Conservation (phyloP, 2,888 invertebrate species). For the Bembecia ichneumoniformis region DNA sequence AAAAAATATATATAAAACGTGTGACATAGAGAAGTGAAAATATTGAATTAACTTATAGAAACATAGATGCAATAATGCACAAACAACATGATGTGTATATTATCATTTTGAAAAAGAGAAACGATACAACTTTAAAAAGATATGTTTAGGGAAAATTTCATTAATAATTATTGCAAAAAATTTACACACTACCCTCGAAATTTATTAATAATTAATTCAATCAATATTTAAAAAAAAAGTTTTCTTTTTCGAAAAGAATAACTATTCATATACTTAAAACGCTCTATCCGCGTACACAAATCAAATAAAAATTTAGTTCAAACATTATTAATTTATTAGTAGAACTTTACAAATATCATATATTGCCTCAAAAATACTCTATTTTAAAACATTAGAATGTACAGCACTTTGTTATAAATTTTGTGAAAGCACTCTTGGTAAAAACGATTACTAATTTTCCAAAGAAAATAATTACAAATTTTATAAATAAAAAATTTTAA, state of each 20-base stretch:
- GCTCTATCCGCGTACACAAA: slow-evolving; percentile 20
- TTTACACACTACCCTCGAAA: no score
- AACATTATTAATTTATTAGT: slow-evolving; percentile 34
- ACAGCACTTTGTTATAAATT: slow-evolving; percentile 38
- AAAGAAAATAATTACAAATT: slow-evolving; percentile 31
- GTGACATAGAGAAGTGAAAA: background rate
- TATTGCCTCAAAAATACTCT: slow-evolving; percentile 26
- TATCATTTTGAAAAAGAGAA: no score
- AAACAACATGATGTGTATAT: no score
- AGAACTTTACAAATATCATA: slow-evolving; percentile 29
- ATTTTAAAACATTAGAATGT: slow-evolving; percentile 16
- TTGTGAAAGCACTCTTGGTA: slow-evolving; percentile 62
- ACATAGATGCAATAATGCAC: no score
- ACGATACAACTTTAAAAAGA: no score
- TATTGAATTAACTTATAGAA: no score
- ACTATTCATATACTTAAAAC: slow-evolving; percentile 37
- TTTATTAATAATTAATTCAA: slow-evolving; percentile 21
- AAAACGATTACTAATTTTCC: slow-evolving; percentile 16
- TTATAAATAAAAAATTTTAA: slow-evolving; percentile 3
- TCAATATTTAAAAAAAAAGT: slow-evolving; percentile 42
- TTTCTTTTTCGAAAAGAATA: slow-evolving; percentile 71
- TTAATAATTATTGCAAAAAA: no score
- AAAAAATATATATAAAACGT: slow-evolving; percentile 5
- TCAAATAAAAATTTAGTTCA: slow-evolving; percentile 32
- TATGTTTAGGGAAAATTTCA: no score